phyloP scores from a whole-genome alignment of 2,797 vertebrate species.

The Galago senegalensis region DNA sequence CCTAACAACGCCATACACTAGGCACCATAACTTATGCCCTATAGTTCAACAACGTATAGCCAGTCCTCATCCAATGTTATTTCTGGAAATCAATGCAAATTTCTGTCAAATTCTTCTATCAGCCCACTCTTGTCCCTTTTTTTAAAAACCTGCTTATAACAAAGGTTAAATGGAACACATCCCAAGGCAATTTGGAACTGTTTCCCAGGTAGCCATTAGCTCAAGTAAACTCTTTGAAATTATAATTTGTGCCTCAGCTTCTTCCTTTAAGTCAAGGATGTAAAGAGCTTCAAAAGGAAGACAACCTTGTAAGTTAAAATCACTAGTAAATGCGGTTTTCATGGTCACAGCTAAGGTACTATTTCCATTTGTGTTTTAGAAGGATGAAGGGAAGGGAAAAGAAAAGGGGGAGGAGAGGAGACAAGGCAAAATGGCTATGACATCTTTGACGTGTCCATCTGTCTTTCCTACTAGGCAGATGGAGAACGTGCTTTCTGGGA shows the following conservation, averaged over 20 bases:
- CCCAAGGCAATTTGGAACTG: not conserved
- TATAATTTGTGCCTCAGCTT: not conserved
- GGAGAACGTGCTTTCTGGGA: constrained; percentile 1
- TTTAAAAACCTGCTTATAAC: not conserved
- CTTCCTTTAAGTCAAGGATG: not conserved
- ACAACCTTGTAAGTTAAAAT: constrained; percentile 38
- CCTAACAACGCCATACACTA: not conserved
- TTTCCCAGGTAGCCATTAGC: not conserved
- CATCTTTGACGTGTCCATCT: not conserved
- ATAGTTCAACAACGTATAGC: not conserved
- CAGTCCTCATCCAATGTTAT: not conserved
- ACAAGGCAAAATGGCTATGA: not conserved
- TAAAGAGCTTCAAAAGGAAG: constrained; percentile 30
- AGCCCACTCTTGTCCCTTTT: not conserved
- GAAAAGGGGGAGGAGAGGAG: not conserved
- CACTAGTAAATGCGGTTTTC: not conserved
- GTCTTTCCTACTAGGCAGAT: not conserved
- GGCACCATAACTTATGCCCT: not conserved
- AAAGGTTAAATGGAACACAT: not conserved
- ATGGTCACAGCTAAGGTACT: not conserved
- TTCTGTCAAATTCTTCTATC: not conserved
- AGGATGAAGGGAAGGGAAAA: not conserved
- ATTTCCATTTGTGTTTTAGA: not conserved
- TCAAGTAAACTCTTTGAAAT: not conserved
- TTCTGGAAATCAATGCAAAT: not conserved